Evolutionary conservation across 2,113 vertebrate genomes (phyloP).

Genomic region (Microtus ochrogaster): DNA sequence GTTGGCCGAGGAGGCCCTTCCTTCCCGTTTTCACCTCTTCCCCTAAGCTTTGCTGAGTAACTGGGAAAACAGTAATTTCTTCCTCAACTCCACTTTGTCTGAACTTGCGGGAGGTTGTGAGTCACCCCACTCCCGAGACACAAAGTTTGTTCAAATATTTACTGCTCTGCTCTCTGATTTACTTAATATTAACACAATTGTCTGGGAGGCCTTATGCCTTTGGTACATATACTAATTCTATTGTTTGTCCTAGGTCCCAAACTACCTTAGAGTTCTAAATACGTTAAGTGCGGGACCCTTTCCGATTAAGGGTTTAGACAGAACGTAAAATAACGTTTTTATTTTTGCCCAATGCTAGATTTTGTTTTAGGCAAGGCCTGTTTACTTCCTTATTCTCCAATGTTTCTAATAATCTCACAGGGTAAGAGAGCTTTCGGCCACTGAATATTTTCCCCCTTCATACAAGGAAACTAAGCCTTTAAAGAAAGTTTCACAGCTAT

Average conservation of each 20-base stretch:
- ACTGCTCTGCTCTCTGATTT: slow-evolving; percentile 66
- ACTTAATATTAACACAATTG: slow-evolving; percentile 56
- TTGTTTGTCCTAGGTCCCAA: slow-evolving; percentile 59
- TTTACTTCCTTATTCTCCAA: slow-evolving; percentile 11
- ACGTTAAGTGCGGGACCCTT: slow-evolving; percentile 33
- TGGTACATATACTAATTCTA: slow-evolving; percentile 47
- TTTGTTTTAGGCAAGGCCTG: background rate
- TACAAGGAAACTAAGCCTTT: background rate
- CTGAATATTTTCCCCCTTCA: background rate
- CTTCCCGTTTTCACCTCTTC: slow-evolving; percentile 56
- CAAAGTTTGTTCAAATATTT: slow-evolving; percentile 77
- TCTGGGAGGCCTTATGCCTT: slow-evolving; percentile 37
- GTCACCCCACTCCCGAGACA: slow-evolving; percentile 68
- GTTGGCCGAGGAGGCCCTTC: background rate
- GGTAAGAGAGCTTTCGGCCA: background rate
- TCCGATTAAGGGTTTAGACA: slow-evolving; percentile 36
- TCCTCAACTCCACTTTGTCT: slow-evolving; percentile 63
- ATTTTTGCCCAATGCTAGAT: background rate
- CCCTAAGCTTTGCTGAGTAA: slow-evolving; percentile 71
- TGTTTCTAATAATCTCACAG: background rate
- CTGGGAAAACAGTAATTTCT: slow-evolving; percentile 70
- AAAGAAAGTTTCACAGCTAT: background rate
- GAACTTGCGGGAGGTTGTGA: slow-evolving; percentile 70
- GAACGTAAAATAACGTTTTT: slow-evolving; percentile 43
- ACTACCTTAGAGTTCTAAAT: slow-evolving; percentile 37